Evolutionary conservation across 1,140 invertebrate genomes (phyloP).

Genomic region (Cyrtorhinus lividipennis): DNA sequence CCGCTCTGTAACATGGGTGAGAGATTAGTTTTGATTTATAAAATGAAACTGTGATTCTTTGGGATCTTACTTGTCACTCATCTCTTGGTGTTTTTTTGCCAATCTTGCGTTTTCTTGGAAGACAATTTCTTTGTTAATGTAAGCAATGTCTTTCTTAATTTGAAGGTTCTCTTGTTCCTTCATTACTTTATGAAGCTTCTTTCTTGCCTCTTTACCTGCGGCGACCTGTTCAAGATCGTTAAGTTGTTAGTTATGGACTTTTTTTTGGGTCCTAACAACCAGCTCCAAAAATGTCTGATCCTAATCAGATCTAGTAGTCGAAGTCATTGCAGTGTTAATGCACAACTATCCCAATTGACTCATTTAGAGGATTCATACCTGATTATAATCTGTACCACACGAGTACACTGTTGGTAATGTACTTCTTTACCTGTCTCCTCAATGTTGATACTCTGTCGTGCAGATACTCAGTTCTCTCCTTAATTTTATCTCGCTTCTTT

Average conservation of each 20-base stretch:
- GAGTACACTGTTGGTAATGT: too few relatives aligned
- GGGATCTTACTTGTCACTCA: conserved; percentile 2
- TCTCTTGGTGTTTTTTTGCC: background rate
- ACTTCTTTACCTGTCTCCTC: background rate
- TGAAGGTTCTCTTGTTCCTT: background rate
- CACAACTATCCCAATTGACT: too few relatives aligned
- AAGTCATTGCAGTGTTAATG: too few relatives aligned
- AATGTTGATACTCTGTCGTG: background rate
- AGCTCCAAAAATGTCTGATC: too few relatives aligned
- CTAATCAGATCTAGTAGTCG: too few relatives aligned
- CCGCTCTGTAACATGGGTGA: background rate
- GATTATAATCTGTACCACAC: too few relatives aligned
- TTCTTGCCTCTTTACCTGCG: background rate
- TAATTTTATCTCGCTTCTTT: background rate
- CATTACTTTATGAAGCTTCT: background rate
- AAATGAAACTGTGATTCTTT: background rate
- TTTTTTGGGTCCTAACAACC: too few relatives aligned
- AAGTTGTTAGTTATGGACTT: background rate
- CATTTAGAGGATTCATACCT: too few relatives aligned
- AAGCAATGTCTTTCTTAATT: background rate
- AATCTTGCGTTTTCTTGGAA: background rate
- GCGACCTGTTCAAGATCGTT: background rate
- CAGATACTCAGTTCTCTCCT: background rate
- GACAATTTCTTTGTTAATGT: background rate
- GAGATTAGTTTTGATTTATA: too few relatives aligned